phyloP scores from a whole-genome alignment of 2,888 invertebrate genomes.

The Leucozona laternaria region DNA sequence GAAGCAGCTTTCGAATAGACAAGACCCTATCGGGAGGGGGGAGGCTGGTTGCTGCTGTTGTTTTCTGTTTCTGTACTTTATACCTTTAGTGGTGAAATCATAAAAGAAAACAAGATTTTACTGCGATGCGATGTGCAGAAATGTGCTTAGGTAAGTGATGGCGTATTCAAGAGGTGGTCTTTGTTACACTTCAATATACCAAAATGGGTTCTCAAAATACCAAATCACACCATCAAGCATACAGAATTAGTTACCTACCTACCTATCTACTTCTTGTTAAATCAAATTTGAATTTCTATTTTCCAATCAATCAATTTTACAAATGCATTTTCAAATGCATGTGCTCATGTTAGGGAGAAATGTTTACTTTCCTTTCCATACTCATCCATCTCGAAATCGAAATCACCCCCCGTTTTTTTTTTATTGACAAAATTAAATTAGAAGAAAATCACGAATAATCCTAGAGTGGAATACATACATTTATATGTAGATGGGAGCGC shows the following conservation, averaged over 20 bases:
- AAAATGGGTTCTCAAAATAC: background rate
- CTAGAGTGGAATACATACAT: background rate
- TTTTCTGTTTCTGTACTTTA: background rate
- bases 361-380: slow-evolving; percentile 25
- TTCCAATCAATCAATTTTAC: slow-evolving; percentile 27
- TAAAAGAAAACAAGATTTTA: slow-evolving; percentile 45
- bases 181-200: slow-evolving; percentile 28
- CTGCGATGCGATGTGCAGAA: background rate
- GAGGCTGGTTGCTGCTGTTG: background rate
- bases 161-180: slow-evolving; percentile 18
- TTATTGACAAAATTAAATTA: slow-evolving; percentile 44
- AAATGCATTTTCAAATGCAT: slow-evolving; percentile 30
- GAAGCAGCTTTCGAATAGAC: slow-evolving; percentile 48
- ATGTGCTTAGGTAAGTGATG: background rate
- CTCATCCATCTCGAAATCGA: background rate
- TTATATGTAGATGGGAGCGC: no score
- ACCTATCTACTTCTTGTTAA: background rate
- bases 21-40: background rate
- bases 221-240: background rate
- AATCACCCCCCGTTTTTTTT: slow-evolving; percentile 11
- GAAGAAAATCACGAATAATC: slow-evolving; percentile 36
- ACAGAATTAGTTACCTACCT: background rate
- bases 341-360: background rate
- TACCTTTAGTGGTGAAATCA: slow-evolving; percentile 32
- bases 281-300: slow-evolving; percentile 22